phyloP scores from a whole-genome alignment of 2,797 vertebrate genomes.

The Cephalopachus bancanus region DNA sequence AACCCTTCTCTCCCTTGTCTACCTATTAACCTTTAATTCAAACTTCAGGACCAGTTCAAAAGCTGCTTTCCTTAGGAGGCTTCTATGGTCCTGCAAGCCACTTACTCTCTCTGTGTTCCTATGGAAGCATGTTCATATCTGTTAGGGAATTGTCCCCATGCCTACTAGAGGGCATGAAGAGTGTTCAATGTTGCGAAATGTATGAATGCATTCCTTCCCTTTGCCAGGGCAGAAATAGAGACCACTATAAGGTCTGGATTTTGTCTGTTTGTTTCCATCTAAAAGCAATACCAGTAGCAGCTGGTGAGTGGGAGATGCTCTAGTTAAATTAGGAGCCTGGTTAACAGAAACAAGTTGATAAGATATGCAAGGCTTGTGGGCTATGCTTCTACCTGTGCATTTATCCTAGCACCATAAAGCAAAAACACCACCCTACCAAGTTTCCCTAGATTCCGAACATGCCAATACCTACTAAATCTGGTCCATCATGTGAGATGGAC shows the following conservation, averaged over 20 bases:
- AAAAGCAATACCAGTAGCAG: slow-evolving; percentile 24
- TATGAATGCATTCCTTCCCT: background rate
- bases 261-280: background rate
- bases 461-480: background rate
- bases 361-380: background rate
- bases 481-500: background rate
- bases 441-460: background rate
- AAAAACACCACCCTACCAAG: background rate
- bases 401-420: background rate
- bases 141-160: background rate
- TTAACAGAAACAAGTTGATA: background rate
- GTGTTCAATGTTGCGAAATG: background rate
- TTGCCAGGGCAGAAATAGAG: background rate
- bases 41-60: background rate
- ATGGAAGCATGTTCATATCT: rapidly evolving
- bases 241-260: background rate
- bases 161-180: background rate
- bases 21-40: background rate
- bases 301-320: slow-evolving; percentile 7
- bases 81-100: background rate
- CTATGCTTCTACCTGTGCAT: background rate
- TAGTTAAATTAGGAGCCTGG: background rate
- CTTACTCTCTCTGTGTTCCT: background rate
- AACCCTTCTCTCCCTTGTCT: background rate
- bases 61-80: background rate